Evolutionary conservation across 2,113 vertebrate genomes (phyloP).

Genomic region (Potamarius usumacintae): DNA sequence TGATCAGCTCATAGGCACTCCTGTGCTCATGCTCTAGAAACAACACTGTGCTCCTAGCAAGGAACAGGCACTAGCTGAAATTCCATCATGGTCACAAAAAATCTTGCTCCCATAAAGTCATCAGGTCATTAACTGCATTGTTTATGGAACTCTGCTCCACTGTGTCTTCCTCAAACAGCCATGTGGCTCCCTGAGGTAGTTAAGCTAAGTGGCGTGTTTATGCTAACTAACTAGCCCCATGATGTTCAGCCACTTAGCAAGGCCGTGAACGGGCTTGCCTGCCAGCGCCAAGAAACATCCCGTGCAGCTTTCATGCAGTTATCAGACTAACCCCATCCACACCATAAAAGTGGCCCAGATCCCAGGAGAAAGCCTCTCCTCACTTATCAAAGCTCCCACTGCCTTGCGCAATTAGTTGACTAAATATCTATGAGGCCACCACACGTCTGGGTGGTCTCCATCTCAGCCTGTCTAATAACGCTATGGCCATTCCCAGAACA

Average conservation of each 20-base stretch:
- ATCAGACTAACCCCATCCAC: constrained; percentile 53
- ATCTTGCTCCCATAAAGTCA: constrained; percentile 46
- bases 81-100: constrained; percentile 22
- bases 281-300: constrained; percentile 44
- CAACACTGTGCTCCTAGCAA: not conserved
- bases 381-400: constrained; percentile 64
- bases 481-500: constrained; percentile 67
- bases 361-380: constrained; percentile 55
- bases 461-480: constrained; percentile 62
- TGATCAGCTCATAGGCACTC: not conserved
- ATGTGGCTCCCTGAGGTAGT: constrained; percentile 66
- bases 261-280: constrained; percentile 53
- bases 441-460: constrained; percentile 71
- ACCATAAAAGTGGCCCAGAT: constrained; percentile 61
- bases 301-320: constrained; percentile 55
- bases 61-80: not conserved
- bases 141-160: constrained; percentile 52
- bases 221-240: constrained; percentile 67
- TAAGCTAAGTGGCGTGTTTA: constrained; percentile 73
- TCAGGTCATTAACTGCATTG: constrained; percentile 51
- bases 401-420: constrained; percentile 60
- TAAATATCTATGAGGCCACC: constrained; percentile 47
- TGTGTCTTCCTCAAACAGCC: constrained; percentile 60
- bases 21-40: not conserved
- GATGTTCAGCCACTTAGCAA: constrained; percentile 56